A percentile compares a stretch with the other conserved stretches of the same genome.
phyloP scores from a whole-genome alignment of 1,140 invertebrate genomes.

The Pachyrhynchus sulphureomaculatus region DNA sequence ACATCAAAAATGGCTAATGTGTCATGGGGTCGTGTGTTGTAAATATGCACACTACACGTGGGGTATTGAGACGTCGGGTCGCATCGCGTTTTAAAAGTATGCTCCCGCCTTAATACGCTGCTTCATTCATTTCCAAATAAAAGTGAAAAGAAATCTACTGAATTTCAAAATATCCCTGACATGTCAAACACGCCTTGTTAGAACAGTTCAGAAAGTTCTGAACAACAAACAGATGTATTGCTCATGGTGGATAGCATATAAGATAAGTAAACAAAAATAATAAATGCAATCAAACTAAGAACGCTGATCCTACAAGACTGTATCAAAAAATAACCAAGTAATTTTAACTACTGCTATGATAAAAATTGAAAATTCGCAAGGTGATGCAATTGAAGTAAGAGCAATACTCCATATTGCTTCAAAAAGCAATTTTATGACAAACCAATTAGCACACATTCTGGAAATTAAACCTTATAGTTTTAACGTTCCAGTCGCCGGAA shows the following conservation, averaged over 20 bases:
- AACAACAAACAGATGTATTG: no score
- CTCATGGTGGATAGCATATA: no score
- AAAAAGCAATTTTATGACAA: slow-evolving; percentile 24
- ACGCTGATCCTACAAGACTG: no score
- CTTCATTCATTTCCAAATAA: slow-evolving; percentile 7
- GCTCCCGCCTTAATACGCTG: slow-evolving; percentile 23
- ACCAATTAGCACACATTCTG: slow-evolving; percentile 5
- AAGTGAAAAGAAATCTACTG: background rate
- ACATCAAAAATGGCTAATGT: no score
- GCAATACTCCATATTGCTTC: slow-evolving; percentile 17
- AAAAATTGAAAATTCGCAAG: slow-evolving; percentile 1
- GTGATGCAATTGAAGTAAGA: background rate
- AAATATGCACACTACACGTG: no score
- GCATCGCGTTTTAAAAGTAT: no score
- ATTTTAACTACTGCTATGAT: slow-evolving; percentile 3
- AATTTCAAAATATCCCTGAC: background rate
- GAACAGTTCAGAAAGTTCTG: background rate
- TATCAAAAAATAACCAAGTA: no score
- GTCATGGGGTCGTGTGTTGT: no score
- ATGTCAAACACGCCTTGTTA: no score
- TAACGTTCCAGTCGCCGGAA: slow-evolving; percentile 6
- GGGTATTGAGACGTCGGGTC: no score
- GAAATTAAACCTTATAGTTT: background rate
- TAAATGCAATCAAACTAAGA: no score
- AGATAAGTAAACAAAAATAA: no score